phyloP scores from a whole-genome alignment of 2,888 invertebrate species.

The Rhagophthalmus giganteus region DNA sequence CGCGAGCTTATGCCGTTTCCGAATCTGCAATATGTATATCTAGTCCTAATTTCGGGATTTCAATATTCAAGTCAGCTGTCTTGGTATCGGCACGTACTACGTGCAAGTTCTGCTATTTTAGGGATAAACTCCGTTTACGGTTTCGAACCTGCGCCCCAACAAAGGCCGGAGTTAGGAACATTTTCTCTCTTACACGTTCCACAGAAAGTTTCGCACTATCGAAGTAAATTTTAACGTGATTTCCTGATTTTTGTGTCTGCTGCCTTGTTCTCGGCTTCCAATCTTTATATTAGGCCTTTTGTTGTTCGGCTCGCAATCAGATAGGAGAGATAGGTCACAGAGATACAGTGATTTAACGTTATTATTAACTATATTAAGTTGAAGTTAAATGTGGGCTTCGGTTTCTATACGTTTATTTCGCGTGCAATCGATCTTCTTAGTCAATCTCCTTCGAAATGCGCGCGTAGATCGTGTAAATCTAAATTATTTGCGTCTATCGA shows the following conservation, averaged over 20 bases:
- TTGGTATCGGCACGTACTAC: constrained; percentile 29
- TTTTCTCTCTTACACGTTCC: constrained; percentile 35
- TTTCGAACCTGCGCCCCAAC: constrained; percentile 22
- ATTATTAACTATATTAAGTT: neutral
- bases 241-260: constrained; percentile 36
- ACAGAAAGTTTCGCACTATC: constrained; percentile 27
- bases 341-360: neutral
- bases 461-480: too few relatives aligned
- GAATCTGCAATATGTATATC: constrained; percentile 20
- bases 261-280: constrained; percentile 18
- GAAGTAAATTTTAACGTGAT: constrained; percentile 40
- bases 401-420: too few relatives aligned
- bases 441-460: too few relatives aligned
- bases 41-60: constrained; percentile 25
- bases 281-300: constrained; percentile 12
- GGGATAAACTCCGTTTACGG: constrained; percentile 30
- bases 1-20: neutral
- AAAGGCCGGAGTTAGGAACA: constrained; percentile 33
- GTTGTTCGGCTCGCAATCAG: neutral
- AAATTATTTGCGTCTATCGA: too few relatives aligned
- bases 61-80: constrained; percentile 30
- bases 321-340: neutral
- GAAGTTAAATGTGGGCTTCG: too few relatives aligned
- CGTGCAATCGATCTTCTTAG: too few relatives aligned
- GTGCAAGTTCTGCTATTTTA: constrained; percentile 30